Evolutionary conservation across 2,888 invertebrate species (phyloP), one percentile per base, ranked within the genome.

Genomic region (Leptarthrus brevirostris): DNA sequence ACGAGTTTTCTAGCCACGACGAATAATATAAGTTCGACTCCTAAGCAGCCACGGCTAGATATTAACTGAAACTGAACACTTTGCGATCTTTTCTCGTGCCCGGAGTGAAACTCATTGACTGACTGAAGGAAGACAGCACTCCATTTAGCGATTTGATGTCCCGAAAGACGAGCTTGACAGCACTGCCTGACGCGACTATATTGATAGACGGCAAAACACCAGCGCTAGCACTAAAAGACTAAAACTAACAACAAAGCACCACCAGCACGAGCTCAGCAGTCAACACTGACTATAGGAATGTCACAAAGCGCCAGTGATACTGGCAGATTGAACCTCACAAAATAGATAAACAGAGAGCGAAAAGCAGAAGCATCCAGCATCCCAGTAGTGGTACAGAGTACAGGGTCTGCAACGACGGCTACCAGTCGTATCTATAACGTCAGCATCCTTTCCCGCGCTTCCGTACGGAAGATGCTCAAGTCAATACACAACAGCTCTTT

Each of bases 401-500:
- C 40, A 16, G 26, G 16, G n/a, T 56, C 8, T 61, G 40, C 12
- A 40, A 61, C 14, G 34, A 36, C 20, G 8, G 2, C 61, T 30
- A 30, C 8, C 14, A 40, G 36, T 30, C 34, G 20, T 44, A 14
- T 20, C 36, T 10, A 64, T 5, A 14, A 12, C 24, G 14, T 14
- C 16, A 52, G 52, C 52, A 69, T 69, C 69, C 69, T 69, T 69
- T 69, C 69, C 69, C 69, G 69, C 69, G 52, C 20, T 69, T 69
- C 69, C 52, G 52, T 18, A 10, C 12, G 47, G 61, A 36, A 18
- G 24, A 44, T 16, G 12, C 36, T 16, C 8, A 24, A 56, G 56
- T 56, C 34, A 12, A 34, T 56, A 34, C 58, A 47, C 10, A 44
- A 44, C 12, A 56, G 34, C 12, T n/a, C 14, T 64, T 36, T 61